Evolutionary conservation across 2,113 vertebrate genomes (phyloP).

Genomic region (Panthera tigris): DNA sequence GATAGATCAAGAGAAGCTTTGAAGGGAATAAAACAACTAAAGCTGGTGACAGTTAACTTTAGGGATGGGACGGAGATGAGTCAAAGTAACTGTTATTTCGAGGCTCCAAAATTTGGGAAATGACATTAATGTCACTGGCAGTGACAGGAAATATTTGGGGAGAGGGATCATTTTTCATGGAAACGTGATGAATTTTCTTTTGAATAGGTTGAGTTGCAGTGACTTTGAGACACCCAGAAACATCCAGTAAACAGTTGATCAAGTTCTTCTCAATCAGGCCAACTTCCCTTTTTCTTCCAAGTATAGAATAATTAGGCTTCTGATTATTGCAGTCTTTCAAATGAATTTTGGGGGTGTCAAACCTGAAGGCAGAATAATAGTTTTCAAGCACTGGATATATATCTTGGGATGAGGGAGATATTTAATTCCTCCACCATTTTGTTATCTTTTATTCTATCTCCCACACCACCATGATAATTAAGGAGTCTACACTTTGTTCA

Average conservation of each 20-base stretch:
- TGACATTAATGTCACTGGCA: not conserved
- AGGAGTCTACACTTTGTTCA: not conserved
- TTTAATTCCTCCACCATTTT: not conserved
- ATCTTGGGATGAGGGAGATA: not conserved
- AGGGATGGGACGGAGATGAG: not conserved
- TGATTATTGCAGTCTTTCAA: not conserved
- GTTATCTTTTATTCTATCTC: not conserved
- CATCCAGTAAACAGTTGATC: not conserved
- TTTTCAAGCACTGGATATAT: not conserved
- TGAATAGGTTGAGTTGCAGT: not conserved
- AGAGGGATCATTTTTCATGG: not conserved
- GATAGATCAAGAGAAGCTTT: not conserved
- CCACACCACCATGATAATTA: not conserved
- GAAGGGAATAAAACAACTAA: not conserved
- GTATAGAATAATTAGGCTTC: not conserved
- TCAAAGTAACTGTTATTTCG: not conserved
- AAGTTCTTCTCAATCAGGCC: not conserved
- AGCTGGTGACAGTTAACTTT: not conserved
- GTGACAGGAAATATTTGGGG: not conserved
- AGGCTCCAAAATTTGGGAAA: not conserved
- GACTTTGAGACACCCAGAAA: not conserved
- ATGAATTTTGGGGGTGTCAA: not conserved
- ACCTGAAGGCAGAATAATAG: not conserved
- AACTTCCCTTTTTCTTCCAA: conserved; percentile 38
- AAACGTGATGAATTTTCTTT: conserved; percentile 11